Base-by-base conservation (phyloP, 2,113 vertebrate genomes). In the Amphiprion ocellaris region DNA sequence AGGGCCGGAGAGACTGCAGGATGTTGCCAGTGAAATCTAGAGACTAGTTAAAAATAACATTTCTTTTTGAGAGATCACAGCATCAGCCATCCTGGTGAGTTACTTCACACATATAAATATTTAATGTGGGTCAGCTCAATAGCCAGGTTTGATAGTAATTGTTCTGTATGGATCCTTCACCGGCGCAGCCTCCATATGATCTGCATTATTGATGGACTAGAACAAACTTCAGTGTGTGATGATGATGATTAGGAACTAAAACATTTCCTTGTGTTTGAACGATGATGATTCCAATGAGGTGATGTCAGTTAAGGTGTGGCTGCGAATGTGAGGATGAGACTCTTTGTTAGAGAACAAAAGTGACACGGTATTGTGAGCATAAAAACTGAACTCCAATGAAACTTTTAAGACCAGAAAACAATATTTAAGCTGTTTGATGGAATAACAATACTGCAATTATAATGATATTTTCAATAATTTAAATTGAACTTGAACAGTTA, bases 21-120 rank as follows among this genome's bases (percentile, higher is more conserved):
- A 74, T 77, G 74, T 61, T 77, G 73, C 41, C 74, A 79, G 81
- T 77, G 37, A 59, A 72, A 69, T 69, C 77, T 54, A 61, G 63
- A 49, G 68, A 46, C 53, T 72, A 10, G 74, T 77, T 74, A 67
- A 71, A 85, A 70, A 86, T 62, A 80, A 73, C 21, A 7, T 69
- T 64, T 75, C 60, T 83, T 12, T 54, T 9, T 10, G 52, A 44
- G 54, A 68, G 63, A 33, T 61, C 23, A 21, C 30, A 69, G 74
- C 60, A 30, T 50, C 71, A 63, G 74, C 77, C 30, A 26, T 55
- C 4, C 56, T 69, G 86, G 83, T 90, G 65, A 89, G 79, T 81
- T 9, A 7, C 23, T 68, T 33, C 23, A 55, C 24, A 50, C 26
- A 1, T 69, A 23, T 58, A 11, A 30, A 55, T 66, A 37, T 74